A percentile compares a stretch with the other conserved stretches of the same genome.
Evolutionary conservation across 2,797 vertebrate genomes (phyloP).

Genomic region (Sebastes variabilis): DNA sequence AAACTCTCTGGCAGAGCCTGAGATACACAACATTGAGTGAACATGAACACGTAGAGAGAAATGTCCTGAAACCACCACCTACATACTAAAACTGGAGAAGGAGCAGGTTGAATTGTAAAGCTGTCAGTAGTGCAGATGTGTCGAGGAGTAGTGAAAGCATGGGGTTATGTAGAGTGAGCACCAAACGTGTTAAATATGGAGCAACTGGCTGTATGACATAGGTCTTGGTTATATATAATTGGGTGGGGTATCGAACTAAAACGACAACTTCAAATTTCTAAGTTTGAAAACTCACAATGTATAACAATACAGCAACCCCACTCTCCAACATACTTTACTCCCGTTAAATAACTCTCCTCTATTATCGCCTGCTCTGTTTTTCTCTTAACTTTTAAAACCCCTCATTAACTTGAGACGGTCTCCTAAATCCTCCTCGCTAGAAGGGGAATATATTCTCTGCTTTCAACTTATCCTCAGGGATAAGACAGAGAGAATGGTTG

Average conservation of each 20-base stretch:
- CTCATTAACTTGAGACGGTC: slow-evolving; percentile 58
- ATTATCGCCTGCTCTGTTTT: slow-evolving; percentile 33
- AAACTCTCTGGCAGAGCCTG: background rate
- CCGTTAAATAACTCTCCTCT: slow-evolving; percentile 30
- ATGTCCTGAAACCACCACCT: background rate
- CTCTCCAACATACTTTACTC: background rate
- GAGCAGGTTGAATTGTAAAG: background rate
- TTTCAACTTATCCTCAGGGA: slow-evolving; percentile 40
- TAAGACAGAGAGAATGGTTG: slow-evolving; percentile 5
- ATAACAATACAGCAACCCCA: background rate
- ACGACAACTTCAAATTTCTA: background rate
- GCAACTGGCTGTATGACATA: background rate
- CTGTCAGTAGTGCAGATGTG: background rate
- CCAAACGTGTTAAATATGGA: background rate
- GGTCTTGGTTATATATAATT: background rate
- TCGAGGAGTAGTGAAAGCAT: background rate
- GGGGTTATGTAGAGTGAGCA: background rate
- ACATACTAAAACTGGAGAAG: background rate
- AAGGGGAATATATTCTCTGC: slow-evolving; percentile 47
- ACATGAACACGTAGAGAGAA: background rate
- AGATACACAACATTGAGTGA: background rate
- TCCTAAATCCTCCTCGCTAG: slow-evolving; percentile 60
- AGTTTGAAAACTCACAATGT: slow-evolving; percentile 16
- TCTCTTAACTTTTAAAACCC: slow-evolving; percentile 55
- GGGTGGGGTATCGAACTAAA: background rate